phyloP scores from a whole-genome alignment of 2,797 vertebrate species.

The Neosilurus mollespiculum region DNA sequence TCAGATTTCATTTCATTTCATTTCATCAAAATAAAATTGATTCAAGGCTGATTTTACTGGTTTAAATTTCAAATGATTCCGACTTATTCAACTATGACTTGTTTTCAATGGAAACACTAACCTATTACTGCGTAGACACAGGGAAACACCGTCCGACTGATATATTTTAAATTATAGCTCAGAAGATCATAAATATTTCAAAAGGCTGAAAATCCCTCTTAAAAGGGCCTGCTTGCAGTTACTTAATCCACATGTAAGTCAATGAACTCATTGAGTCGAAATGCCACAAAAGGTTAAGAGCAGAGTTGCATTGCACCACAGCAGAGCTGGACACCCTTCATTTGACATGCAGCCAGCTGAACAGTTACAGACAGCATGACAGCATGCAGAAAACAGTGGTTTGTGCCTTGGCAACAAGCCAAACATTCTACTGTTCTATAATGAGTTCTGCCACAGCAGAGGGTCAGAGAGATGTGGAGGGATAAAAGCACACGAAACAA shows the following conservation, averaged over 20 bases:
- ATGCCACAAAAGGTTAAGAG: slow-evolving; percentile 55
- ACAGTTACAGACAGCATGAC: slow-evolving; percentile 49
- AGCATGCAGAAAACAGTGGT: slow-evolving; percentile 49
- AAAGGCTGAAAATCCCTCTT: slow-evolving; percentile 21
- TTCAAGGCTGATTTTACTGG: not conserved
- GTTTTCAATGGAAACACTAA: not conserved
- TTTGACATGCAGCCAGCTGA: slow-evolving; percentile 46
- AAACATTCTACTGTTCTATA: slow-evolving; percentile 28
- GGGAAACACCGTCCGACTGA: not conserved
- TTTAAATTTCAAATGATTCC: not conserved
- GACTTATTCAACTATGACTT: not conserved
- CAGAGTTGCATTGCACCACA: slow-evolving; percentile 45
- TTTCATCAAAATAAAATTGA: not conserved
- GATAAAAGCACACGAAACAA: slow-evolving; percentile 23
- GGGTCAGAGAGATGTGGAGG: slow-evolving; percentile 33
- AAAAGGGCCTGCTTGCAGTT: slow-evolving; percentile 32
- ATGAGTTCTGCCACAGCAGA: slow-evolving; percentile 33
- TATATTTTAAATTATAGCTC: slow-evolving; percentile 7
- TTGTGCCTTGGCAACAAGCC: slow-evolving; percentile 43
- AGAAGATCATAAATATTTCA: slow-evolving; percentile 37
- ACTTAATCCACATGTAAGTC: slow-evolving; percentile 49
- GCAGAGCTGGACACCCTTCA: slow-evolving; percentile 44
- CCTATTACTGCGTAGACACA: not conserved
- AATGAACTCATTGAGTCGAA: slow-evolving; percentile 49
- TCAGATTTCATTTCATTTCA: no score